phyloP scores from a whole-genome alignment of 1,140 invertebrate species.

The Pinna nobilis region DNA sequence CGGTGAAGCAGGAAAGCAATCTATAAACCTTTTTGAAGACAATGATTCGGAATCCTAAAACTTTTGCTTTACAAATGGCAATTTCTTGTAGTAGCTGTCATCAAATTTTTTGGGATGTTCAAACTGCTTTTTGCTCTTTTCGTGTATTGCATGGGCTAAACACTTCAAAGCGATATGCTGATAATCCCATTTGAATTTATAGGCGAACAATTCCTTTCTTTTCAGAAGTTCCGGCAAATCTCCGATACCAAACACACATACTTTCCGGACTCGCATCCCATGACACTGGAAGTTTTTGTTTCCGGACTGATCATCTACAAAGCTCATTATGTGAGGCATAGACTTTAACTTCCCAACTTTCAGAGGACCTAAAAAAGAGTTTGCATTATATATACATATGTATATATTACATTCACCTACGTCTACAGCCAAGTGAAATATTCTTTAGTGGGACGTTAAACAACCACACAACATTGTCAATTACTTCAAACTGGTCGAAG shows the following conservation, averaged over 20 bases:
- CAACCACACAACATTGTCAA: too few species aligned
- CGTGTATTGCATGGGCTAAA: background rate
- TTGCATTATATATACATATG: too few species aligned
- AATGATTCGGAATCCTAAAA: too few species aligned
- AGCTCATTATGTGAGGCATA: background rate
- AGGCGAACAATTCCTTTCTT: constrained; percentile 11
- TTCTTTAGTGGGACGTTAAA: too few species aligned
- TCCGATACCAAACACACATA: constrained; percentile 4
- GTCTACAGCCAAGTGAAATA: too few species aligned
- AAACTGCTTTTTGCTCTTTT: constrained; percentile 5
- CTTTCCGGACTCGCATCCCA: background rate
- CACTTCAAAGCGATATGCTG: constrained; percentile 2
- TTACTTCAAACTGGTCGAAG: too few species aligned
- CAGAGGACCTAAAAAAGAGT: too few species aligned
- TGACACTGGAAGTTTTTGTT: constrained; percentile 1
- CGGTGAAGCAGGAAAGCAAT: too few species aligned
- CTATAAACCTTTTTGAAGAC: too few species aligned
- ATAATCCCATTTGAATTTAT: constrained; percentile 1
- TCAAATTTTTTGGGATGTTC: constrained; percentile 3
- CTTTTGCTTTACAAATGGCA: constrained; percentile 1
- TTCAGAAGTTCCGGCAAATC: constrained; percentile 9
- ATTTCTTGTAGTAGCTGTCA: constrained; percentile 1
- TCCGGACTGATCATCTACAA: constrained; percentile 2
- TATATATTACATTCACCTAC: too few species aligned
- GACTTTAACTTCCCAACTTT: too few species aligned